These are phyloP conservation scores for Phymatocera aterrima DNA, from an alignment of 2,888 invertebrate genomes.

Conservation along the genomic window DNA sequence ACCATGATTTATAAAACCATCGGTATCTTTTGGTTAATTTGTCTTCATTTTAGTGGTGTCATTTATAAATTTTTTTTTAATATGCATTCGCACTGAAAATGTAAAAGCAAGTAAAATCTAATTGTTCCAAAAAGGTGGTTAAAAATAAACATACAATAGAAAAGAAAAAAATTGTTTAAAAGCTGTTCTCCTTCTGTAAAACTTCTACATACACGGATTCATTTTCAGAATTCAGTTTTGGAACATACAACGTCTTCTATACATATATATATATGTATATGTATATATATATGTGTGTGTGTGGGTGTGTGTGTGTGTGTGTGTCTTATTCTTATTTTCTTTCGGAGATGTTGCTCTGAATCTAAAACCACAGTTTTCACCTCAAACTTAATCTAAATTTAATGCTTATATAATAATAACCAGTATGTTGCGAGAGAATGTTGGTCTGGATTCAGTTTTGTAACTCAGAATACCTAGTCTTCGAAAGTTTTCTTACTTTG, in stretches of 20 bases:
- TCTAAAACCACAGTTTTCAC: conserved; percentile 42
- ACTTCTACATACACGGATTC: conserved; percentile 1
- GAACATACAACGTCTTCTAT: conserved; percentile 28
- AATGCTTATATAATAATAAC: conserved; percentile 42
- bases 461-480: conserved; percentile 4
- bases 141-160: conserved; percentile 35
- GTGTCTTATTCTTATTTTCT: not conserved
- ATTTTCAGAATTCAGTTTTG: conserved; percentile 43
- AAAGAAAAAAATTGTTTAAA: conserved; percentile 2
- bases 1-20: conserved; percentile 1
- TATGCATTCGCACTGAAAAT: conserved; percentile 32
- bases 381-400: conserved; percentile 39
- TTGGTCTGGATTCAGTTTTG: conserved; percentile 32
- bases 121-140: not conserved
- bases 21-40: conserved; percentile 18
- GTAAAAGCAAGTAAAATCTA: conserved; percentile 29
- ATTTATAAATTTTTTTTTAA: not conserved
- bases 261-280: conserved; percentile 6
- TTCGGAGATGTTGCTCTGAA: conserved; percentile 35
- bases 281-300: not conserved
- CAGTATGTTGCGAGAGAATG: conserved; percentile 40
- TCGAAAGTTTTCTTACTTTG: not conserved
- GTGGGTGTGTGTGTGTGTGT: not conserved
- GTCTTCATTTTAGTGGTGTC: conserved; percentile 1
- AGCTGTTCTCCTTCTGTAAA: conserved; percentile 14